Evolutionary conservation across 2,797 vertebrate species (phyloP), one percentile per base, ranked within the genome.

Genomic region (Kryptolebias ocellatus): DNA sequence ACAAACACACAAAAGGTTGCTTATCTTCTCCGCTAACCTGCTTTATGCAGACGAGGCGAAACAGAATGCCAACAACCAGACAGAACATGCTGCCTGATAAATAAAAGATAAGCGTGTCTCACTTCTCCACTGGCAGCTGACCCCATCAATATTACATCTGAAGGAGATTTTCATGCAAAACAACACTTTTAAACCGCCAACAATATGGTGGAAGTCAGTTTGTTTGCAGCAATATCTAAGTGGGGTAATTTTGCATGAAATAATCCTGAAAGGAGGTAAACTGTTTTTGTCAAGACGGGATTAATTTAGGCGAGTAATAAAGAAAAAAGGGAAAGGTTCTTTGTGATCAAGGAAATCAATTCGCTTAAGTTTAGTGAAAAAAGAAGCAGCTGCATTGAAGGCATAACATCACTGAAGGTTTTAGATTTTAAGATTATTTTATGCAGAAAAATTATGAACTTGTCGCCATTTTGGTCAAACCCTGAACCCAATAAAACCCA

Each of bases 101-200:
- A 91, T 89, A 83, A 86, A 83, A 81, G 62, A 90, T 88, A 9
- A 70, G 72, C 59, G 53, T 0, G 71, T 72, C 79, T 84, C 72
- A 58, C 78, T 81, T 76, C 67, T 83, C 75, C 42, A 69, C 79
- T 17, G 27, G 78, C 54, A 49, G 77, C 64, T 56, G 58, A 73
- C 54, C 27, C 64, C 74, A 87, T 88, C 77, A 76, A 80, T 87
- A 79, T 88, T 81, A 74, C 70, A 86, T 83, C 62, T 56, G 70
- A 60, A 67, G 1, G 1, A 53, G 27, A 53, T 60, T 71, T 76
- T 51, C 61, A 75, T 63, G 69, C 78, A 85, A 76, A 70, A 59
- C 4, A 17, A 59, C 31, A 46, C 69, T 28, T 29, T 64, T 69
- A 60, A 61, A 75, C 67, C 27, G n/a, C 56, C 55, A 68, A 51